Percentiles rank a stretch among this genome's conserved stretches.
Evolutionary conservation across 2,113 vertebrate species (phyloP).

Genomic region (Ictalurus furcatus): DNA sequence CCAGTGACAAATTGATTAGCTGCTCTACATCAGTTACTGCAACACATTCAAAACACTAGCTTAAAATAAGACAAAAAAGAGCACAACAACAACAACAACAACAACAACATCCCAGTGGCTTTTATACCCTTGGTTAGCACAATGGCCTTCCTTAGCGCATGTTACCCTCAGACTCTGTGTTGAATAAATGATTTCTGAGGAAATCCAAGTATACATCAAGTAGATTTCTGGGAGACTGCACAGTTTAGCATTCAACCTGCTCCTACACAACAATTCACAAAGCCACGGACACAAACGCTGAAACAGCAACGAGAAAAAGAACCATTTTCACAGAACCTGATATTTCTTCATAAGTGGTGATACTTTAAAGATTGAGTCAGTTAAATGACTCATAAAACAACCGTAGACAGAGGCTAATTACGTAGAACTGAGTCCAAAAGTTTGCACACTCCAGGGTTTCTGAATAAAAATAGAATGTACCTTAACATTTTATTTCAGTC

Average conservation of each 20-base stretch:
- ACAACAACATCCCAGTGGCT: background rate
- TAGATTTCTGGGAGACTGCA: background rate
- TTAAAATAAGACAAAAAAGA: background rate
- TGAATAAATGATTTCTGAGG: background rate
- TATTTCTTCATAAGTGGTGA: background rate
- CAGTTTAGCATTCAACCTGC: background rate
- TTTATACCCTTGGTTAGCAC: background rate
- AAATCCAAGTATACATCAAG: background rate
- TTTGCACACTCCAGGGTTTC: background rate
- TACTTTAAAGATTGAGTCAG: background rate
- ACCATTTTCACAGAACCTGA: background rate
- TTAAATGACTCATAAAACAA: background rate
- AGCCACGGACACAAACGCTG: background rate
- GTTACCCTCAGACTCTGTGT: background rate
- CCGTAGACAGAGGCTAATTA: background rate
- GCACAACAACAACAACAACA: background rate
- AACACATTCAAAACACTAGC: background rate
- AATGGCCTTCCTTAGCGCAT: background rate
- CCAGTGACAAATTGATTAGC: background rate
- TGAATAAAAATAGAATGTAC: background rate
- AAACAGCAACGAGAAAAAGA: background rate
- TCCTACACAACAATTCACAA: background rate
- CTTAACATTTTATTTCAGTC: background rate
- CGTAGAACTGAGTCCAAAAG: background rate
- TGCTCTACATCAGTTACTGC: background rate